Percentiles rank a stretch among this genome's conserved stretches.
Conservation (phyloP, 2,113 vertebrate genomes). For the Pandion haliaetus region DNA sequence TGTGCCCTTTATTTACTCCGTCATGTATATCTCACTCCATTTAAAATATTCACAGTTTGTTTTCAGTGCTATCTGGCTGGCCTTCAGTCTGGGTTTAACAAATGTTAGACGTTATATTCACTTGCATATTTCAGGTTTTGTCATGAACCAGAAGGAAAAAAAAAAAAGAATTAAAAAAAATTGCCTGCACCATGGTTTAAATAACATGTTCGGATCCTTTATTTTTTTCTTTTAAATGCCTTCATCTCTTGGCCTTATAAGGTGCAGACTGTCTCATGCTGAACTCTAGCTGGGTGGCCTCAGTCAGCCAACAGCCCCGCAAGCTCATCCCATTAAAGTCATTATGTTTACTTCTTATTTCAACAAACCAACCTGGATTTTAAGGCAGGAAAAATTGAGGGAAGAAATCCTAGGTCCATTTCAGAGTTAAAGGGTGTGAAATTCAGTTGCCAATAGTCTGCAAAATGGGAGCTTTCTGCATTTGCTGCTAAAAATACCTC, state of each 20-base stretch:
- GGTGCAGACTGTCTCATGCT: conserved; percentile 43
- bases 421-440: neutral
- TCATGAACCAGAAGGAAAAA: conserved; percentile 19
- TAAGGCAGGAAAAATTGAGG: neutral
- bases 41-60: conserved; percentile 68
- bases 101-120: conserved; percentile 31
- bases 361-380: conserved; percentile 67
- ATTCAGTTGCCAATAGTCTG: neutral
- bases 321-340: conserved; percentile 60
- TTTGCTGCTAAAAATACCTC: neutral
- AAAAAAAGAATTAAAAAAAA: neutral
- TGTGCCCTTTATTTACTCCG: conserved; percentile 61
- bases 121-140: conserved; percentile 54
- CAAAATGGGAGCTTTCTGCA: neutral
- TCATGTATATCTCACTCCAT: conserved; percentile 65
- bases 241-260: conserved; percentile 68
- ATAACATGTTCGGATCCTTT: conserved; percentile 37
- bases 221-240: conserved; percentile 52
- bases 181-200: conserved; percentile 39
- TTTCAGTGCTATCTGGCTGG: conserved; percentile 56
- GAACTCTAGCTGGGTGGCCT: conserved; percentile 65
- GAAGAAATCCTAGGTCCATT: neutral
- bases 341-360: conserved; percentile 66
- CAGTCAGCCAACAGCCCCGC: conserved; percentile 45
- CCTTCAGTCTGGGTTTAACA: conserved; percentile 59